Evolutionary conservation across 2,113 vertebrate species (phyloP), one percentile per base, ranked within the genome.

Genomic region (Menura novaehollandiae): DNA sequence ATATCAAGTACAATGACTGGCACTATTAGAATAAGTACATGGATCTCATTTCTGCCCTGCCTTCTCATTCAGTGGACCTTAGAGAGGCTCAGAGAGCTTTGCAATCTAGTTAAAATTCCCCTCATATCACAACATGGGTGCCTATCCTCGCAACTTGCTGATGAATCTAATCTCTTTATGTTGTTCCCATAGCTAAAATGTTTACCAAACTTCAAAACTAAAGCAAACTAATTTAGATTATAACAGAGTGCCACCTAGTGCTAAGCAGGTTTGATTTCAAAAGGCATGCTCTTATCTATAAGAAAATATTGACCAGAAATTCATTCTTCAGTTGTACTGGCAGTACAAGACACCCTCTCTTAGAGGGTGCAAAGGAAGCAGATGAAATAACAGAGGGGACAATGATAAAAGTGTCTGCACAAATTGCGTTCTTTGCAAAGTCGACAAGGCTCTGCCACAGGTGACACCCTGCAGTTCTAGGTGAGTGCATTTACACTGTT

Each of bases 211-310:
- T 91, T 71, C 74, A 44, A 51, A 90, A 44, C 23, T 21, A 75
- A 75, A 58, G 59, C 68, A 81, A 92, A 89, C 21, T 51, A 76
- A 94, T 87, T 97, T 97, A 96, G 71, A 76, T 96, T 96, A 97
- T 93, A 96, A 89, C 85, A 96, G 95, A 95, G 95, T 95, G 95
- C 97, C 97, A 97, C 71, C 97, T 97, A 97, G 96, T 96, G 97
- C 91, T 90, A 89, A 96, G 14, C 92, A 58, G 30, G 52, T 60
- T 82, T 37, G 93, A 74, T 56, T 63, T 74, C 79, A 55, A 91
- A 91, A 85, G 51, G 21, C 4, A 0, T 24, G 30, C 30, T 86
- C 72, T 59, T 41, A 39, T 15, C 63, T 39, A 4, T 8, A 21
- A 71, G 72, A 67, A 69, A 27, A 49, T 62, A 41, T 15, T 13